Conservation (phyloP, 2,888 invertebrate genomes). For the Gandaritis pyraliata region DNA sequence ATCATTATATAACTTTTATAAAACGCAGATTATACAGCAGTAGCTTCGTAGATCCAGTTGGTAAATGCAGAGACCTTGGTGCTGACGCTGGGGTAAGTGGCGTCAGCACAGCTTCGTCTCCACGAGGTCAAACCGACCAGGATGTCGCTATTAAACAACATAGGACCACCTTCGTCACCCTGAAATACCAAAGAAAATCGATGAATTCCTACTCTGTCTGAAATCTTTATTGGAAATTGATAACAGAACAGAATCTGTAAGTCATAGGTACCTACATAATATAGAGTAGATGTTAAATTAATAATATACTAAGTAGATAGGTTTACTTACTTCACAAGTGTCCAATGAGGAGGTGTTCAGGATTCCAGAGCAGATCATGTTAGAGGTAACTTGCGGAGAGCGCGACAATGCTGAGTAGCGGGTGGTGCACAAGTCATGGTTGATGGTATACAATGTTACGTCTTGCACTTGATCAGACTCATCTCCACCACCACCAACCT, state of each 20-base stretch:
- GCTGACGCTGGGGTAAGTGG: conserved; percentile 67
- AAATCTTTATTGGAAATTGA: too few relatives aligned
- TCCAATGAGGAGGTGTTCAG: conserved; percentile 38
- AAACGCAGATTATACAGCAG: too few relatives aligned
- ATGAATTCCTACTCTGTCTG: too few relatives aligned
- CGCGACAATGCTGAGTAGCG: conserved; percentile 6
- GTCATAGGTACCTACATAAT: too few relatives aligned
- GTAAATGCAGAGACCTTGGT: conserved; percentile 55
- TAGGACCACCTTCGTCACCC: conserved; percentile 44
- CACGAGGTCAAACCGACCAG: conserved; percentile 40
- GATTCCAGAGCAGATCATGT: conserved; percentile 65
- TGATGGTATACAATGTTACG: conserved; percentile 25
- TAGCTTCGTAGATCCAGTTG: conserved; percentile 44
- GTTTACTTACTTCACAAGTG: background rate
- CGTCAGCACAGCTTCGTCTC: conserved; percentile 30
- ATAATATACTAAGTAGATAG: too few relatives aligned
- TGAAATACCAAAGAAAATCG: too few relatives aligned
- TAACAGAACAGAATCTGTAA: too few relatives aligned
- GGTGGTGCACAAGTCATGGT: conserved; percentile 16
- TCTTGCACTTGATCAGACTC: conserved; percentile 3
- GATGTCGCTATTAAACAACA: conserved; percentile 32
- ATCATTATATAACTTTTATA: too few relatives aligned
- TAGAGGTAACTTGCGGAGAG: conserved; percentile 46
- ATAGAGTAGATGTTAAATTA: too few relatives aligned
- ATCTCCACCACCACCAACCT: background rate